phyloP scores from a whole-genome alignment of 1,140 invertebrate species.

The Cyclargus thomasi region DNA sequence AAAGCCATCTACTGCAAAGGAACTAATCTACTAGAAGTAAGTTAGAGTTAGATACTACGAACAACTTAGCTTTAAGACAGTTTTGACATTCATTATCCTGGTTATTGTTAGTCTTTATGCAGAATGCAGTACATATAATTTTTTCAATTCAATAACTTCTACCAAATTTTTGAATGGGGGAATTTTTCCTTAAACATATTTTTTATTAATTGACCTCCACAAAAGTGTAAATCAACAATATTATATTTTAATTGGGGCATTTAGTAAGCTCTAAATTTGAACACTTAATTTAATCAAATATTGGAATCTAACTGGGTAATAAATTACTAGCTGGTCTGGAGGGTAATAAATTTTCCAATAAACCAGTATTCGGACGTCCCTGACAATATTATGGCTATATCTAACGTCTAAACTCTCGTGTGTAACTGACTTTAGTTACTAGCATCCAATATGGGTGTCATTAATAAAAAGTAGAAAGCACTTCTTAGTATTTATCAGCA shows the following conservation, averaged over 20 bases:
- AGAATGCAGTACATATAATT: too few species aligned
- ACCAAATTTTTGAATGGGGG: too few species aligned
- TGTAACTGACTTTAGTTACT: neutral
- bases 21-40: conserved; percentile 42
- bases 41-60: neutral
- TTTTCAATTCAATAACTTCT: too few species aligned
- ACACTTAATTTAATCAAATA: neutral
- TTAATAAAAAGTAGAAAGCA: too few species aligned
- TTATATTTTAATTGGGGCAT: too few species aligned
- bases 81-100: too few species aligned
- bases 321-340: conserved; percentile 2
- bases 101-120: too few species aligned
- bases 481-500: too few species aligned
- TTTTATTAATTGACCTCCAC: too few species aligned
- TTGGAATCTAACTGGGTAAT: neutral
- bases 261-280: neutral
- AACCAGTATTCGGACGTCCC: conserved; percentile 2
- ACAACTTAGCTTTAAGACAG: too few species aligned
- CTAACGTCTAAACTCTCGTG: neutral
- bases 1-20: conserved; percentile 61
- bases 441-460: neutral
- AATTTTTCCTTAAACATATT: too few species aligned
- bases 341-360: neutral
- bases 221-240: too few species aligned
- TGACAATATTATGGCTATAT: conserved; percentile 2